phyloP scores from a whole-genome alignment of 2,888 invertebrate species.

The Drosophila macrospina region DNA sequence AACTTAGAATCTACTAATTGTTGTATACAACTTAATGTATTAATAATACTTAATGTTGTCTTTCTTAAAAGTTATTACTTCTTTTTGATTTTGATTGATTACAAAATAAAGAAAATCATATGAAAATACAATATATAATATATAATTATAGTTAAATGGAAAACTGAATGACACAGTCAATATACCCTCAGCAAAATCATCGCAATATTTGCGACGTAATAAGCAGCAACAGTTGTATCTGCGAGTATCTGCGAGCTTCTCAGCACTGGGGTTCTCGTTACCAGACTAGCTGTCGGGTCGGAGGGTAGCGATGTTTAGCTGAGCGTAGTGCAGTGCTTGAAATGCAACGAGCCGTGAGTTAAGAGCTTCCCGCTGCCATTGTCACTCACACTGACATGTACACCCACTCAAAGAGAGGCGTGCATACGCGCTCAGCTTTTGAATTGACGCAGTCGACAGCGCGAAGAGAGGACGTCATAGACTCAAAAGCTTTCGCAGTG shows the following conservation, averaged over 20 bases:
- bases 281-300: background rate
- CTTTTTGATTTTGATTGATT: too few species aligned
- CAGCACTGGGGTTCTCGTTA: slow-evolving; percentile 17
- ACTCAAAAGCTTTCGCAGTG: slow-evolving; percentile 17
- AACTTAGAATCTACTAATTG: too few species aligned
- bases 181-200: slow-evolving; percentile 2
- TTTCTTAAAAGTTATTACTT: too few species aligned
- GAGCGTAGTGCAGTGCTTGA: slow-evolving; percentile 56
- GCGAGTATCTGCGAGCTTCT: slow-evolving; percentile 21
- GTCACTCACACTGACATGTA: slow-evolving; percentile 38
- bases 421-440: slow-evolving; percentile 60
- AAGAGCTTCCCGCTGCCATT: slow-evolving; percentile 56
- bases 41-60: too few species aligned
- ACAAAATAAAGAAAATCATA: background rate
- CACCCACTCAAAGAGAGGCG: slow-evolving; percentile 34
- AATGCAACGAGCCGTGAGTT: slow-evolving; percentile 63
- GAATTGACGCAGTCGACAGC: slow-evolving; percentile 66
- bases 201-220: slow-evolving; percentile 33
- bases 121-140: background rate
- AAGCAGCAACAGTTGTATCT: slow-evolving; percentile 71
- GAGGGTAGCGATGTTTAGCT: slow-evolving; percentile 32
- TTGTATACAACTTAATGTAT: too few species aligned
- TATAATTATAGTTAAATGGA: background rate
- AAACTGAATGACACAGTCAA: background rate
- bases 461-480: slow-evolving; percentile 47